Evolutionary conservation across 2,888 invertebrate species (phyloP).

Genomic region (Trachelus stipa): DNA sequence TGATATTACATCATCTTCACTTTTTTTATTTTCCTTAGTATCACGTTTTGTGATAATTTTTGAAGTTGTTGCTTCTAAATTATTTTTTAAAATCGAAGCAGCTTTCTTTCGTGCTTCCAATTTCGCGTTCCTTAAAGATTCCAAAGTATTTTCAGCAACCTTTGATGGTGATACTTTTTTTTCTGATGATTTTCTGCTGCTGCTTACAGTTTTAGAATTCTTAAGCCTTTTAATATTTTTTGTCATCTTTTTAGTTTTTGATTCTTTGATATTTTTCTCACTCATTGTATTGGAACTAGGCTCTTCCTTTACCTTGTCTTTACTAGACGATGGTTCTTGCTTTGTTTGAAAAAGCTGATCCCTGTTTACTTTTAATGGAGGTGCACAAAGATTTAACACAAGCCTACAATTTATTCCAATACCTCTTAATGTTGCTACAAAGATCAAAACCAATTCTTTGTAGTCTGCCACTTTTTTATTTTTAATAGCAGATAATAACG

Average conservation of each 20-base stretch:
- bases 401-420: conserved; percentile 86
- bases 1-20: background rate
- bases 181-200: conserved; percentile 40
- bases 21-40: conserved; percentile 11
- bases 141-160: conserved; percentile 45
- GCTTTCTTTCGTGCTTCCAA: conserved; percentile 53
- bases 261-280: conserved; percentile 13
- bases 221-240: conserved; percentile 15
- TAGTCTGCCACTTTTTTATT: conserved; percentile 73
- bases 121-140: conserved; percentile 36
- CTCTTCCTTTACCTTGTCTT: conserved; percentile 12
- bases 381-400: conserved; percentile 82
- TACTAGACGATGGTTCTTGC: conserved; percentile 6
- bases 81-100: conserved; percentile 40
- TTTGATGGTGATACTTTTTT: conserved; percentile 31
- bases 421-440: conserved; percentile 80
- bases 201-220: conserved; percentile 15
- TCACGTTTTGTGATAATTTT: conserved; percentile 15
- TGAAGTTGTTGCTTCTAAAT: conserved; percentile 29
- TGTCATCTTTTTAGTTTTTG: conserved; percentile 11
- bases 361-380: conserved; percentile 77
- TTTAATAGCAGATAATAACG: conserved; percentile 51
- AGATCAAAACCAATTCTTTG: conserved; percentile 80
- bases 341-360: conserved; percentile 70
- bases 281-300: background rate